These are phyloP conservation scores for Gortyna flavago DNA, from an alignment of 2,888 invertebrate species.

Conservation along the genomic window DNA sequence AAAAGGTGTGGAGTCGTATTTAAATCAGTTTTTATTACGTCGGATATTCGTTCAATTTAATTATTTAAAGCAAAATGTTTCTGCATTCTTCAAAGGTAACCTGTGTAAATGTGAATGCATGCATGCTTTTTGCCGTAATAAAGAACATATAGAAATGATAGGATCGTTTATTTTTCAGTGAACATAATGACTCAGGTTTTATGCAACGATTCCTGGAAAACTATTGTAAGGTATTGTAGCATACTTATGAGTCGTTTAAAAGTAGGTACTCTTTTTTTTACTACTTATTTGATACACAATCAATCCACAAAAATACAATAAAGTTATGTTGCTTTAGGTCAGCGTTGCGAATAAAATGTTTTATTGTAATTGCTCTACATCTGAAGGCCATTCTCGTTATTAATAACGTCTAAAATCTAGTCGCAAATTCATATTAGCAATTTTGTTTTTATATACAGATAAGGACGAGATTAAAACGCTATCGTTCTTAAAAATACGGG, in stretches of 20 bases:
- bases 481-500: background rate
- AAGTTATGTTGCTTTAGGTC: background rate
- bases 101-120: background rate
- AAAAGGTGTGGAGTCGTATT: constrained; percentile 12
- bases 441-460: too few relatives aligned
- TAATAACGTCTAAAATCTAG: background rate
- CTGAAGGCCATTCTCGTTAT: background rate
- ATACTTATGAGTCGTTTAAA: background rate
- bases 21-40: constrained; percentile 2
- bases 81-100: background rate
- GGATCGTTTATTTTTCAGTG: constrained; percentile 1
- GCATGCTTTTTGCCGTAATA: background rate
- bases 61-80: background rate
- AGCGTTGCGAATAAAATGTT: background rate
- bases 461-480: background rate
- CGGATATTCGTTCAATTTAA: background rate
- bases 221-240: background rate
- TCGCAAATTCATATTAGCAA: background rate
- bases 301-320: background rate
- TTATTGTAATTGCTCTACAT: background rate
- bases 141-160: background rate
- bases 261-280: background rate
- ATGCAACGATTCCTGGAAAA: background rate
- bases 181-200: background rate
- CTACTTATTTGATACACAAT: background rate